Base-by-base conservation (phyloP, 2,113 vertebrate genomes). In the Tragelaphus scriptus region DNA sequence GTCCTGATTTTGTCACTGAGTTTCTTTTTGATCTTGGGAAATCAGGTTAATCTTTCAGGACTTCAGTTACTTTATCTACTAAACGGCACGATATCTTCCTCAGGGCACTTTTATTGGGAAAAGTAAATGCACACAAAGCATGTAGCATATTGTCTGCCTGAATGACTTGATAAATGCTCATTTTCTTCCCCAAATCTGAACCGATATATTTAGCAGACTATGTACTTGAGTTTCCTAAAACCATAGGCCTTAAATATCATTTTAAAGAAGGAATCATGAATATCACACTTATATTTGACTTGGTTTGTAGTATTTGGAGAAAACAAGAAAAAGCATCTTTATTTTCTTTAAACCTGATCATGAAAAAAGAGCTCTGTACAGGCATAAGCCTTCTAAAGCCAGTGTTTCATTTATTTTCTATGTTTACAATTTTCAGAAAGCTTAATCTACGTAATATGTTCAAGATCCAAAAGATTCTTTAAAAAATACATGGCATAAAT, bases 391-490 rank as follows among this genome's bases (percentile, higher is more conserved):
- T 86, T 16, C 36, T 87, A 63, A 51, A 96, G 89, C 9, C 56
- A 94, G n/a, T 1, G 4, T 75, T 92, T 5, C 40, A 30, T 92
- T 95, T 92, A 56, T 96, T 95, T 61, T 32, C 80, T 87, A 30
- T 96, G 90, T 95, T 98, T 97, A 97, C 63, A 81, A 63, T 32
- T 80, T 95, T 89, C 36, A 87, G 44, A 90, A 94, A 90, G 59
- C 47, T 63, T 97, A 94, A 96, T 97, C 96, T 94, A 94, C 96
- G 97, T 98, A 97, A 98, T 95, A 97, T 97, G 95, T 97, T 97
- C 90, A 96, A 94, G 88, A 94, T 91, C 88, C 53, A 84, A 94
- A 95, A 94, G 75, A 91, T 97, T 65, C 97, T 87, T 98, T 98
- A 49, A 94, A 97, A 98, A 97, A 91, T 97, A 90, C 97, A 97